Conservation (phyloP, 2,113 vertebrate genomes). For the Aramus guarauna region DNA sequence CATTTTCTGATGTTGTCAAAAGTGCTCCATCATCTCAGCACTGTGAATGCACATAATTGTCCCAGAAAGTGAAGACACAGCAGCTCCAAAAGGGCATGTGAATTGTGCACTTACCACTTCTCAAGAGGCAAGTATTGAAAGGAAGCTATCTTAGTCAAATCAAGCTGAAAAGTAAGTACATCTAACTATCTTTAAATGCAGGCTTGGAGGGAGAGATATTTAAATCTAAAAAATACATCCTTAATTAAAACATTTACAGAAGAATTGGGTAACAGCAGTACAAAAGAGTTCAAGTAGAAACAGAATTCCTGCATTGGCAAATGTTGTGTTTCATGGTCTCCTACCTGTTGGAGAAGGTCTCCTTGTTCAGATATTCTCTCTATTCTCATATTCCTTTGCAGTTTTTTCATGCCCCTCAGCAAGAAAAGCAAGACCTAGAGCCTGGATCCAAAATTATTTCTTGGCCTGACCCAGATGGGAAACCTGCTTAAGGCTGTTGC, state of each 20-base stretch:
- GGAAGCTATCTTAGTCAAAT: slow-evolving; percentile 42
- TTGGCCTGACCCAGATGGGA: not conserved
- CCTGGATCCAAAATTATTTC: not conserved
- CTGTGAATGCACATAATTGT: not conserved
- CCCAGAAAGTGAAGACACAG: slow-evolving; percentile 29
- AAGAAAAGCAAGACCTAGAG: not conserved
- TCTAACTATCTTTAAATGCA: not conserved
- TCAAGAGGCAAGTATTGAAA: slow-evolving; percentile 75
- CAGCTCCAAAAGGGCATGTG: slow-evolving; percentile 53
- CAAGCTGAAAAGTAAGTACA: not conserved
- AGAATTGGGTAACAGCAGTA: not conserved
- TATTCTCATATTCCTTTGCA: not conserved
- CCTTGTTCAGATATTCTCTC: not conserved
- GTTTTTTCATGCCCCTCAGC: not conserved
- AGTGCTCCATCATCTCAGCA: slow-evolving; percentile 35
- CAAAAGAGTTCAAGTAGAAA: not conserved
- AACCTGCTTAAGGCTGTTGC: not conserved
- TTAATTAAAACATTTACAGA: not conserved
- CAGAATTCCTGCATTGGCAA: not conserved
- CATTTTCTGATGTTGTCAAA: slow-evolving; percentile 80
- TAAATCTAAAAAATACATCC: not conserved
- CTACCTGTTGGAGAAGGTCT: not conserved
- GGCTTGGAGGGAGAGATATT: not conserved
- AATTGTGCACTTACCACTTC: slow-evolving; percentile 73
- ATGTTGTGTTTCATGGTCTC: not conserved